Conservation (phyloP, 2,113 vertebrate genomes). For the Pyrgilauda ruficollis region DNA sequence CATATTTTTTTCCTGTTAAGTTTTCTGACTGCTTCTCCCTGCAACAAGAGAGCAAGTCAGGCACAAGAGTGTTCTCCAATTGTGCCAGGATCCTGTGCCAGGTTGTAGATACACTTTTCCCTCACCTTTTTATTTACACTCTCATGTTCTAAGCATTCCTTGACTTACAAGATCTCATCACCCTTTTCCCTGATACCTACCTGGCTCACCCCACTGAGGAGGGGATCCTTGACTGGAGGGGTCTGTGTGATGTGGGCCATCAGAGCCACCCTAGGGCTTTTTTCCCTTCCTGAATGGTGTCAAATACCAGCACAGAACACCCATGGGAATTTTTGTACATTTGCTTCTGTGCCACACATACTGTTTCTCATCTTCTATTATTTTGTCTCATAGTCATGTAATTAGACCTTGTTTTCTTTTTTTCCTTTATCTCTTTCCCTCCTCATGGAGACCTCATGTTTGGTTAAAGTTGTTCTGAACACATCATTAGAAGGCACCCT, state of each 20-base stretch:
- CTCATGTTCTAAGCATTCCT: fast-evolving
- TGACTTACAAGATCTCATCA: background rate
- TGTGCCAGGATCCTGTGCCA: background rate
- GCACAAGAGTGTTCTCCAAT: background rate
- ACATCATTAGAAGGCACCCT: background rate
- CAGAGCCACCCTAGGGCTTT: background rate
- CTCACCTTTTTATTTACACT: background rate
- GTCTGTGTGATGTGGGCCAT: background rate
- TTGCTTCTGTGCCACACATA: background rate
- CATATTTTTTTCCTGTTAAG: background rate
- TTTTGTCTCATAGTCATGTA: background rate
- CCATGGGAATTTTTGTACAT: background rate
- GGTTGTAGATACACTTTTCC: background rate
- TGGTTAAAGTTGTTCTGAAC: background rate
- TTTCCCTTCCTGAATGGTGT: background rate
- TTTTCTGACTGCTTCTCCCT: background rate
- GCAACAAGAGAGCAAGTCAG: background rate
- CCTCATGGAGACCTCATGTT: background rate
- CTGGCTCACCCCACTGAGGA: fast-evolving
- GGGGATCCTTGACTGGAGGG: fast-evolving
- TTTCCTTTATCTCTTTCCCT: background rate
- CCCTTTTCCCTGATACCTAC: background rate
- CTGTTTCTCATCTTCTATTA: background rate
- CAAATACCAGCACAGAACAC: background rate
- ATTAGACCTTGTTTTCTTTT: background rate